These are phyloP conservation scores for Lepidotrigona ventralis DNA, from an alignment of 1,140 invertebrate species.

Conservation along the genomic window DNA sequence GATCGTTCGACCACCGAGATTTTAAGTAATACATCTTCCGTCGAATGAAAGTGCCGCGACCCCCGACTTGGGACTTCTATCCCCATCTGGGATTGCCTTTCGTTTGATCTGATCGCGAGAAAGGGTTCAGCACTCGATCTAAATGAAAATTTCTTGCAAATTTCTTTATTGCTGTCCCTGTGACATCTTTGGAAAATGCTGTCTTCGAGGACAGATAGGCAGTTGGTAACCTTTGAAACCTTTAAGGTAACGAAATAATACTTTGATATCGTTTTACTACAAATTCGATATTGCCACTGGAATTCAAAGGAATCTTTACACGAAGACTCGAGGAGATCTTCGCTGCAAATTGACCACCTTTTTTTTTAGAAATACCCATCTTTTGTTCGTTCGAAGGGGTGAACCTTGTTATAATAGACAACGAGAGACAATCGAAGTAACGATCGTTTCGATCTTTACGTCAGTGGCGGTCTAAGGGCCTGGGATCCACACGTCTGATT, in stretches of 20 bases:
- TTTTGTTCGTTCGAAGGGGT: too few species aligned
- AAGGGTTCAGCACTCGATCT: constrained; percentile 16
- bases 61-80: neutral
- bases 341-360: too few species aligned
- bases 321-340: too few species aligned
- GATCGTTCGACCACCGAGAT: constrained; percentile 28
- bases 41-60: neutral
- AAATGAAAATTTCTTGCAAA: constrained; percentile 23
- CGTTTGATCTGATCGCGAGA: constrained; percentile 1
- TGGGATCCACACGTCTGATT: constrained; percentile 40
- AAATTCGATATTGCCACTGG: too few species aligned
- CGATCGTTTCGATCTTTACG: neutral
- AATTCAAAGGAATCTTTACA: too few species aligned
- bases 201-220: neutral
- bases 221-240: neutral
- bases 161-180: too few species aligned
- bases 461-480: neutral
- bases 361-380: too few species aligned
- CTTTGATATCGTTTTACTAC: too few species aligned
- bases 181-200: neutral
- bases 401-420: neutral
- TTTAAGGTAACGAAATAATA: too few species aligned
- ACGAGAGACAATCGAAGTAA: neutral
- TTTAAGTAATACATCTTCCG: constrained; percentile 53
- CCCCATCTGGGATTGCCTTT: constrained; percentile 1